Percentiles rank a stretch among this genome's conserved stretches.
phyloP scores from a whole-genome alignment of 2,888 invertebrate genomes.

The Ectropis crepuscularia region DNA sequence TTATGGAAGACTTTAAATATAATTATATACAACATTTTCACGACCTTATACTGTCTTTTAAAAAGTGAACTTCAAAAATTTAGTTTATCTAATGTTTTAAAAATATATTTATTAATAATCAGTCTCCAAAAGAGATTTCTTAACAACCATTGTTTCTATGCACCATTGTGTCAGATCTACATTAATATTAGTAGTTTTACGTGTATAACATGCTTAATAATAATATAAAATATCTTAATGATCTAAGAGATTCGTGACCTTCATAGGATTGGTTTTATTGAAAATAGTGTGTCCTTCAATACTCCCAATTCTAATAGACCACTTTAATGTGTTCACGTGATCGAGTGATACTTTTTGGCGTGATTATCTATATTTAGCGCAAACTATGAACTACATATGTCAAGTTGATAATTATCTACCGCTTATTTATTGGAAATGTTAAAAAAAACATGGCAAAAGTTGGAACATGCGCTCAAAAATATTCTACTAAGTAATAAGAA shows the following conservation, averaged over 20 bases:
- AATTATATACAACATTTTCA: constrained; percentile 61
- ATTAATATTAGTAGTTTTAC: constrained; percentile 29
- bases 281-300: too few relatives aligned
- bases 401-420: too few relatives aligned
- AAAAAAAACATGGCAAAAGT: too few relatives aligned
- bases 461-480: too few relatives aligned
- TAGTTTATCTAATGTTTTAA: constrained; percentile 49
- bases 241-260: constrained; percentile 16
- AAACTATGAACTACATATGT: too few relatives aligned
- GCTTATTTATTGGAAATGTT: too few relatives aligned
- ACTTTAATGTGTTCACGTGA: too few relatives aligned
- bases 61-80: constrained; percentile 59
- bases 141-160: constrained; percentile 67
- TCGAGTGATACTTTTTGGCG: too few relatives aligned
- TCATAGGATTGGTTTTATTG: constrained; percentile 3
- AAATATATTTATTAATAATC: constrained; percentile 75
- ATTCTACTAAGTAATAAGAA: too few relatives aligned
- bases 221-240: constrained; percentile 1
- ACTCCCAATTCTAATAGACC: too few relatives aligned
- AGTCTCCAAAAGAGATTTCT: constrained; percentile 73
- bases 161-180: constrained; percentile 56
- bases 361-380: too few relatives aligned
- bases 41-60: constrained; percentile 59
- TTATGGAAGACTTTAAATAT: constrained; percentile 67
- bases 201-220: constrained; percentile 1